These are phyloP conservation scores for Gisinianus flammeolus DNA, from an alignment of 2,888 invertebrate species.

Conservation along the genomic window DNA sequence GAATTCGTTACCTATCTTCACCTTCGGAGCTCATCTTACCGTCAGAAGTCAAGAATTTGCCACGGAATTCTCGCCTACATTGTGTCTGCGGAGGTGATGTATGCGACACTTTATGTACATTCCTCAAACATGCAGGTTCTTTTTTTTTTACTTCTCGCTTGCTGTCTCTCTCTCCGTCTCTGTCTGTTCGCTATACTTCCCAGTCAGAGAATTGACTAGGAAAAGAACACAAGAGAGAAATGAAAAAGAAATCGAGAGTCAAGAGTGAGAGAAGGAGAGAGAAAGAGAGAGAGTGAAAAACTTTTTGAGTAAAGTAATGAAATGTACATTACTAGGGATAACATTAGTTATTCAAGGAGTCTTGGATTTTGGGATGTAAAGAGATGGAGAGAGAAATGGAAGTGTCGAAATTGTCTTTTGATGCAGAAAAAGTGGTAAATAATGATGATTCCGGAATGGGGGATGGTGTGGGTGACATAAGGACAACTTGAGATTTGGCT, in stretches of 20 bases:
- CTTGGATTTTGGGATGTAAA: slow-evolving; percentile 18
- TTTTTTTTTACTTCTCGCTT: background rate
- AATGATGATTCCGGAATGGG: slow-evolving; percentile 54
- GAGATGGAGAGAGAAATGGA: slow-evolving; percentile 40
- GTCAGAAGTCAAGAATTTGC: slow-evolving; percentile 11
- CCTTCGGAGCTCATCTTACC: slow-evolving; percentile 20
- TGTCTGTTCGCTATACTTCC: background rate
- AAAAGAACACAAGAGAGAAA: slow-evolving; percentile 8
- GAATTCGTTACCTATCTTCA: slow-evolving; percentile 13
- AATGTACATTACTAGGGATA: slow-evolving; percentile 41
- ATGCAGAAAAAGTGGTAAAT: slow-evolving; percentile 60
- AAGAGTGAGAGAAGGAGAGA: background rate
- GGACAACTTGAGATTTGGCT: slow-evolving; percentile 40
- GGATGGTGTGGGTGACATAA: slow-evolving; percentile 54
- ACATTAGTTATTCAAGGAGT: slow-evolving; percentile 42
- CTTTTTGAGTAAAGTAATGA: slow-evolving; percentile 38
- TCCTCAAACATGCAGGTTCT: background rate
- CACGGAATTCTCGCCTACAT: slow-evolving; percentile 17
- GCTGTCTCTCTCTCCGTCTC: background rate
- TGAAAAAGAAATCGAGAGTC: slow-evolving; percentile 10
- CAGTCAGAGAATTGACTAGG: slow-evolving; percentile 2
- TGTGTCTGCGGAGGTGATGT: slow-evolving; percentile 18
- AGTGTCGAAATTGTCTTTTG: slow-evolving; percentile 59
- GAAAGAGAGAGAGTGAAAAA: slow-evolving; percentile 26
- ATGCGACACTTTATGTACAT: slow-evolving; percentile 21